Evolutionary conservation across 2,113 vertebrate species (phyloP), one percentile per base, ranked within the genome.

Genomic region (rabbit (Oryctolagus cuniculus)): DNA sequence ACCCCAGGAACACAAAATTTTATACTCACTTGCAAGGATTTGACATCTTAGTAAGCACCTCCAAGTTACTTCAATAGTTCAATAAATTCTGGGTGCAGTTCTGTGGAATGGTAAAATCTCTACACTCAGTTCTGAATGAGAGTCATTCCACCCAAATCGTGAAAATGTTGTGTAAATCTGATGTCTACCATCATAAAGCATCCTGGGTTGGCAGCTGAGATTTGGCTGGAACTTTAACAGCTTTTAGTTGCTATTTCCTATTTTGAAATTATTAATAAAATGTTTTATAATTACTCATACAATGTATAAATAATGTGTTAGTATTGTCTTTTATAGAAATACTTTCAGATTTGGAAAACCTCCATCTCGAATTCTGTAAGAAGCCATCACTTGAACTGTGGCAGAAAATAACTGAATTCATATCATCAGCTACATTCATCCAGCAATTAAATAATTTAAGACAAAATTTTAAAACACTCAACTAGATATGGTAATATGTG

Each of bases 271-370:
- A 79, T 66, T 51, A 51, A 72, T 55, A 55, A 84, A 87, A 4
- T 79, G 6, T 85, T 34, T 53, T 74, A 34, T 78, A 55, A 27
- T 58, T 77, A 38, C 2, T 75, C 3, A 53, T 49, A 64, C 1
- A 53, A 81, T 73, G 34, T 38, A 70, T 9, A 92, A 81, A 82
- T 61, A 69, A 44, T 34, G 0, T 81, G 10, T 83, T 72, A 16
- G 44, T 10, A 84, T 21, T 61, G 13, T 0, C 25, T 92, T 77
- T 91, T 29, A 29, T 73, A 81, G 64, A 72, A 66, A 91, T 25
- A 90, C 70, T 70, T 90, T 24, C 67, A 95, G n/a, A 12, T 73
- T 70, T 86, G 25, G 34, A 92, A 93, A 75, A 51, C 13, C 61
- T 53, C 24, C 70, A 75, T 5, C 53, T 73, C 36, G 69, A 29